phyloP scores from a whole-genome alignment of 2,888 invertebrate species.

The Hydriomena furcata region DNA sequence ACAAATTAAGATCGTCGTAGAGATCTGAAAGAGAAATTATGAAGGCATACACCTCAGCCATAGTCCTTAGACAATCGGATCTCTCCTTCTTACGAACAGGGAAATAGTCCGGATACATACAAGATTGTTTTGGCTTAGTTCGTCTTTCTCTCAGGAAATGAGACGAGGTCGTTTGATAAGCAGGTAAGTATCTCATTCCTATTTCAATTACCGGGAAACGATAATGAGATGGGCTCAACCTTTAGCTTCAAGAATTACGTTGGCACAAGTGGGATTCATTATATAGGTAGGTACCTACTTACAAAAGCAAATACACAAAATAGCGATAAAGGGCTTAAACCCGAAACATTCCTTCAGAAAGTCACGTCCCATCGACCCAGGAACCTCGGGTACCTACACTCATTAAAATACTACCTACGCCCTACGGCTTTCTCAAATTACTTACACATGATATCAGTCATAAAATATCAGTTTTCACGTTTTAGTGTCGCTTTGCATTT shows the following conservation, averaged over 20 bases:
- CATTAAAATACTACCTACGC: constrained; percentile 16
- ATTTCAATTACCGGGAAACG: constrained; percentile 26
- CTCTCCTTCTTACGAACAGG: constrained; percentile 2
- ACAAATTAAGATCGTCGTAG: constrained; percentile 21
- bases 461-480: constrained; percentile 20
- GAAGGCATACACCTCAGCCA: constrained; percentile 5
- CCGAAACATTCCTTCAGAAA: constrained; percentile 25
- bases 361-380: constrained; percentile 18
- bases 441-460: constrained; percentile 3
- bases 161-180: constrained; percentile 9
- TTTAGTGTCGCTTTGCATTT: neutral
- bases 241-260: neutral
- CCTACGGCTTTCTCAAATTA: constrained; percentile 4
- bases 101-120: constrained; percentile 8
- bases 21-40: constrained; percentile 15
- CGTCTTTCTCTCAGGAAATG: constrained; percentile 3
- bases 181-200: constrained; percentile 20
- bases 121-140: constrained; percentile 9
- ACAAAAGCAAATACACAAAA: constrained; percentile 14
- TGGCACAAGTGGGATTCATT: neutral
- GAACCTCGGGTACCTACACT: constrained; percentile 19
- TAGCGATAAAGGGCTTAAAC: constrained; percentile 14
- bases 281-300: neutral
- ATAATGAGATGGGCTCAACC: neutral
- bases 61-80: neutral